Evolutionary conservation across 2,113 vertebrate genomes (phyloP).

Genomic region (pig (Sus scrofa)): T2T-Sscrofa CM000826.6:21154501-21155000

Average conservation of each 20-base stretch:
- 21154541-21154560: background rate
- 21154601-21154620: background rate
- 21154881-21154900: background rate
- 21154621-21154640: background rate
- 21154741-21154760: background rate
- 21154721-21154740: background rate
- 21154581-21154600: background rate
- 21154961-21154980: slow-evolving; percentile 21
- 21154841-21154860: background rate
- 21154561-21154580: background rate
- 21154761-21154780: background rate
- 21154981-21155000: background rate
- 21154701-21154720: background rate
- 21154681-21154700: background rate
- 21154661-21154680: background rate
- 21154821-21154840: background rate
- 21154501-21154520: background rate
- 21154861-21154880: background rate
- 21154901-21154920: background rate
- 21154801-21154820: background rate
- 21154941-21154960: background rate
- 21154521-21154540: background rate
- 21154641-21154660: background rate
- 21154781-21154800: background rate
- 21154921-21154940: background rate